Evolutionary conservation across 2,888 invertebrate genomes (phyloP).

Genomic region (Xylota sylvarum): DNA sequence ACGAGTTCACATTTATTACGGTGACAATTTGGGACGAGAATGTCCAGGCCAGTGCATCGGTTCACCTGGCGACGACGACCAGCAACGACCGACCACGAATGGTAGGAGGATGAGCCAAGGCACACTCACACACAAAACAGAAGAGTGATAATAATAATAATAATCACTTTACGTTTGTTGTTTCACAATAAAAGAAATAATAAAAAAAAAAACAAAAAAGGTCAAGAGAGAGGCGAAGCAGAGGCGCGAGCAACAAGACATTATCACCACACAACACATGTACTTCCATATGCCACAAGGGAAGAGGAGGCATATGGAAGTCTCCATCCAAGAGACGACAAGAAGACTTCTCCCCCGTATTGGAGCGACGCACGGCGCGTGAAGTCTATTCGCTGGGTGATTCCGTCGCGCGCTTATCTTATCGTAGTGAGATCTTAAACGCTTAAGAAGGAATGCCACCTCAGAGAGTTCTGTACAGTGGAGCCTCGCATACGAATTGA

Average conservation of each 20-base stretch:
- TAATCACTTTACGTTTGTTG: conserved; percentile 77
- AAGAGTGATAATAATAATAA: conserved; percentile 77
- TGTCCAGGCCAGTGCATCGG: conserved; percentile 23
- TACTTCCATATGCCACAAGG: conserved; percentile 64
- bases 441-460: conserved; percentile 73
- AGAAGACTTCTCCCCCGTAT: not conserved
- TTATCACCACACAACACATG: conserved; percentile 75
- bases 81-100: conserved; percentile 5
- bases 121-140: conserved; percentile 50
- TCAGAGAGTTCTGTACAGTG: conserved; percentile 56
- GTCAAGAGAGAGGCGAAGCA: not conserved
- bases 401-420: conserved; percentile 67
- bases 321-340: not conserved
- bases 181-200: conserved; percentile 71
- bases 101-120: conserved; percentile 45
- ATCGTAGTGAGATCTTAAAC: conserved; percentile 71
- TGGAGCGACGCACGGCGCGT: not conserved
- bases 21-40: conserved; percentile 73
- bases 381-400: conserved; percentile 48
- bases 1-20: conserved; percentile 78
- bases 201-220: conserved; percentile 18
- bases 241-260: conserved; percentile 64
- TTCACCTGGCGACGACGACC: conserved; percentile 66
- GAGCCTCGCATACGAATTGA: conserved; percentile 40
- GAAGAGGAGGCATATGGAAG: not conserved